Percentiles rank a stretch among this genome's conserved stretches.
Evolutionary conservation across 2,888 invertebrate species (phyloP).

Genomic region (Pharmacophagus antenor): DNA sequence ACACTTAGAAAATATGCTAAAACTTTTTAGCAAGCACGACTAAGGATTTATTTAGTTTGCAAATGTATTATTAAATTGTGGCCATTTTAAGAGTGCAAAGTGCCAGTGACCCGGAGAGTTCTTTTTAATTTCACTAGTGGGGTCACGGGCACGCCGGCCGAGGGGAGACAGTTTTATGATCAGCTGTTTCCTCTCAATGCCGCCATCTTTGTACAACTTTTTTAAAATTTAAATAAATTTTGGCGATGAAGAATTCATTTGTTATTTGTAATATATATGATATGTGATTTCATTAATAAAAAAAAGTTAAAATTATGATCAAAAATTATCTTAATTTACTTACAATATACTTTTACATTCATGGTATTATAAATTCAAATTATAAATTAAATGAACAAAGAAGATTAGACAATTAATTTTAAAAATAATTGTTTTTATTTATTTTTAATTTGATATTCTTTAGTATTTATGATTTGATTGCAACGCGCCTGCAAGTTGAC

Average conservation of each 20-base stretch:
- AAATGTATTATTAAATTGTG: conserved; percentile 37
- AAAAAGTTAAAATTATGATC: too few species aligned
- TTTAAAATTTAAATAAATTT: conserved; percentile 14
- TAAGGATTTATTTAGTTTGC: conserved; percentile 30
- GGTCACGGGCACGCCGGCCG: conserved; percentile 74
- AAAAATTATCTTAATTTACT: too few species aligned
- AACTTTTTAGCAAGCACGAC: conserved; percentile 16
- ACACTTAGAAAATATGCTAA: neutral
- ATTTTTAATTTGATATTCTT: too few species aligned
- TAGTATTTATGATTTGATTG: conserved; percentile 42
- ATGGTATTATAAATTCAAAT: too few species aligned
- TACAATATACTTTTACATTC: too few species aligned
- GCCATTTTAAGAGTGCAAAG: conserved; percentile 69
- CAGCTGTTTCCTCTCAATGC: conserved; percentile 59
- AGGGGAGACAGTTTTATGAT: conserved; percentile 75
- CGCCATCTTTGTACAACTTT: conserved; percentile 31
- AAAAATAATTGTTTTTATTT: too few species aligned
- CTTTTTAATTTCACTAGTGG: conserved; percentile 79
- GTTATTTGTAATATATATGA: too few species aligned
- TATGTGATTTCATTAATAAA: too few species aligned
- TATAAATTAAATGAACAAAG: too few species aligned
- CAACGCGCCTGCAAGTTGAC: conserved; percentile 53
- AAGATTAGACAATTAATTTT: too few species aligned
- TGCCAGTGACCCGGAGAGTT: conserved; percentile 74
- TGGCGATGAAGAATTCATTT: too few species aligned